Conservation (phyloP, 2,113 vertebrate species). For the Hydrolagus affinis region DNA sequence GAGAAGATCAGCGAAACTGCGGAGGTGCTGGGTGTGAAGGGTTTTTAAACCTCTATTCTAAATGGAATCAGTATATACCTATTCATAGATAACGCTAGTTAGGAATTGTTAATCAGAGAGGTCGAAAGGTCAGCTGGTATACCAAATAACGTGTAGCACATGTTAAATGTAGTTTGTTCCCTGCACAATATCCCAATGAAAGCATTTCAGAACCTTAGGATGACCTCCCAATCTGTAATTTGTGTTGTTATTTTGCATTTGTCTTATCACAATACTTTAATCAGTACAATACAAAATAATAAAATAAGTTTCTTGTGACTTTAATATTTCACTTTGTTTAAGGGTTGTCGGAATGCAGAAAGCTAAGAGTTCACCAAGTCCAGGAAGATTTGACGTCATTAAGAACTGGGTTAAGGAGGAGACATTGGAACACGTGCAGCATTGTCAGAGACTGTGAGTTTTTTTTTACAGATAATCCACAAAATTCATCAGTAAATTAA, state of each 20-base stretch:
- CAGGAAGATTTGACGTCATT: conserved; percentile 39
- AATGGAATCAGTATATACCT: too few relatives aligned
- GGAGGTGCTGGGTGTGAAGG: too few relatives aligned
- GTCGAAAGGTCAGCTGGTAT: too few relatives aligned
- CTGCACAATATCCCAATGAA: too few relatives aligned
- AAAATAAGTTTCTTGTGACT: background rate
- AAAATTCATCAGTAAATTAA: background rate
- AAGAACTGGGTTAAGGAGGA: conserved; percentile 42
- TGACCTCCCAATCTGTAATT: too few relatives aligned
- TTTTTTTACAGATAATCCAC: background rate
- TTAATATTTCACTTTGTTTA: conserved; percentile 11
- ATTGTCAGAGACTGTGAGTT: conserved; percentile 48
- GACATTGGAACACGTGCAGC: conserved; percentile 40
- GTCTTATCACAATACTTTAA: background rate
- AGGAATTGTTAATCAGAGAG: too few relatives aligned
- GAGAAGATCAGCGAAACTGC: too few relatives aligned
- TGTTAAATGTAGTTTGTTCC: too few relatives aligned
- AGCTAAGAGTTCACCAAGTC: conserved; percentile 36
- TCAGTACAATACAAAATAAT: background rate
- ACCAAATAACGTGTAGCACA: too few relatives aligned
- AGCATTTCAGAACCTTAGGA: too few relatives aligned
- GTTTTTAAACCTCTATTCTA: too few relatives aligned
- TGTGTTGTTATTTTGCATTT: background rate
- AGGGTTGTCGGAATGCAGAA: conserved; percentile 40
- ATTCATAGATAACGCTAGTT: too few relatives aligned